phyloP scores from a whole-genome alignment of 2,888 invertebrate genomes.

The Neoascia interrupta region DNA sequence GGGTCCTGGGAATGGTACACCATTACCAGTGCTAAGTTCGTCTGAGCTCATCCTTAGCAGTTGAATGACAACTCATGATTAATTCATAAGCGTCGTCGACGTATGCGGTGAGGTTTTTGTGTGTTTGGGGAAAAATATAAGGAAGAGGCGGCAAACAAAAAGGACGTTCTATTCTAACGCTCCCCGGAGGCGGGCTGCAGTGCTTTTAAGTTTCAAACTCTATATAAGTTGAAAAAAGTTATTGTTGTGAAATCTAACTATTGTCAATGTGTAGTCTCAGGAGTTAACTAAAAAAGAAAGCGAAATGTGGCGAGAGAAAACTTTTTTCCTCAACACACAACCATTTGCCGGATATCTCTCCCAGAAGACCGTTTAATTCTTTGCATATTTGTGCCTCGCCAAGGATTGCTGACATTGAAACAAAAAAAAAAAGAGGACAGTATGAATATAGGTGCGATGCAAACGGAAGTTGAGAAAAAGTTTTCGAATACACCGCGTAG shows the following conservation, averaged over 20 bases:
- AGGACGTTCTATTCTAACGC: no score
- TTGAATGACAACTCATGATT: constrained; percentile 37
- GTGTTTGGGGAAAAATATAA: no score
- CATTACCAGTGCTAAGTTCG: background rate
- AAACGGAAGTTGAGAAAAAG: background rate
- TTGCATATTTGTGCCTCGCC: constrained; percentile 42
- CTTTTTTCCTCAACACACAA: constrained; percentile 11
- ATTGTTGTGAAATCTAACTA: constrained; percentile 48
- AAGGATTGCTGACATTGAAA: constrained; percentile 39
- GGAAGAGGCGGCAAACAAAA: no score
- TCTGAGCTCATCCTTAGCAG: constrained; percentile 19
- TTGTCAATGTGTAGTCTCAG: constrained; percentile 46
- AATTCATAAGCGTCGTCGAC: constrained; percentile 27
- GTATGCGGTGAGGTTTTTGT: background rate
- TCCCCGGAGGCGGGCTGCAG: constrained; percentile 8
- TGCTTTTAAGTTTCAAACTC: constrained; percentile 21
- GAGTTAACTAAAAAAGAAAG: constrained; percentile 40
- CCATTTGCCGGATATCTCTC: constrained; percentile 40
- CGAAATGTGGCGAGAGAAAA: constrained; percentile 10
- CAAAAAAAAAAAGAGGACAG: constrained; percentile 5
- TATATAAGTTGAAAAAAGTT: constrained; percentile 32
- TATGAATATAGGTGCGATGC: constrained; percentile 4
- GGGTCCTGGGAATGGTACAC: constrained; percentile 11
- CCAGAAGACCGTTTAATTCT: constrained; percentile 50
- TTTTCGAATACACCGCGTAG: background rate